Percentiles rank a stretch among this genome's conserved stretches.
Conservation (phyloP, 2,888 invertebrate species). For the Tachina lurida region DNA sequence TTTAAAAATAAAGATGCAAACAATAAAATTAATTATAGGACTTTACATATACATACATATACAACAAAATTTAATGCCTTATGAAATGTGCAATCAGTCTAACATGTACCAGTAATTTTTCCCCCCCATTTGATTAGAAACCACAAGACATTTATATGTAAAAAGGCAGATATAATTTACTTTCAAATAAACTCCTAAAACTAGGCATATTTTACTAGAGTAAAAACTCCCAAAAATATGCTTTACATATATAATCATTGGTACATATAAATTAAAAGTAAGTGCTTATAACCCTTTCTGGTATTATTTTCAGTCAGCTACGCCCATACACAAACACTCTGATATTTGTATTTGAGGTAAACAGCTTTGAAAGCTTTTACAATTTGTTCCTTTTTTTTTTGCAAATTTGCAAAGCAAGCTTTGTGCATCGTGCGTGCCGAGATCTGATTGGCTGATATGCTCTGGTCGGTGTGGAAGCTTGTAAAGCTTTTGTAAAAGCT, state of each 20-base stretch:
- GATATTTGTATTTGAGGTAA: too few species aligned
- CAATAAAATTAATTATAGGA: background rate
- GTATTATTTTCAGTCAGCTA: background rate
- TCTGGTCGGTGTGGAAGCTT: too few species aligned
- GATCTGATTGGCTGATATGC: too few species aligned
- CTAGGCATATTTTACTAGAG: background rate
- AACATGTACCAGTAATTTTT: constrained; percentile 57
- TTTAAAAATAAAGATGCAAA: background rate
- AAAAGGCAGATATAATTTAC: constrained; percentile 6
- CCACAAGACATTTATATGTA: constrained; percentile 37
- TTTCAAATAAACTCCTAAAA: constrained; percentile 12
- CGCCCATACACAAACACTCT: too few species aligned
- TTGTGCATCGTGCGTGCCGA: too few species aligned
- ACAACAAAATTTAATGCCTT: constrained; percentile 11
- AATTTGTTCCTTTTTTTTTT: too few species aligned
- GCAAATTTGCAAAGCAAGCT: too few species aligned
- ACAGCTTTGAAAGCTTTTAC: too few species aligned
- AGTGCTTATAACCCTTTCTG: background rate
- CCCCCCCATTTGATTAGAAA: constrained; percentile 48
- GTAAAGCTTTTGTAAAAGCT: too few species aligned
- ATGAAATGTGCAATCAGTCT: constrained; percentile 61
- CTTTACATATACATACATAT: background rate
- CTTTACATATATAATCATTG: background rate
- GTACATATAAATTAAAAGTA: background rate
- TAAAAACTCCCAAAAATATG: constrained; percentile 18